These are phyloP conservation scores for Abrostola tripartita DNA, from an alignment of 2,888 invertebrate species.

Conservation along the genomic window DNA sequence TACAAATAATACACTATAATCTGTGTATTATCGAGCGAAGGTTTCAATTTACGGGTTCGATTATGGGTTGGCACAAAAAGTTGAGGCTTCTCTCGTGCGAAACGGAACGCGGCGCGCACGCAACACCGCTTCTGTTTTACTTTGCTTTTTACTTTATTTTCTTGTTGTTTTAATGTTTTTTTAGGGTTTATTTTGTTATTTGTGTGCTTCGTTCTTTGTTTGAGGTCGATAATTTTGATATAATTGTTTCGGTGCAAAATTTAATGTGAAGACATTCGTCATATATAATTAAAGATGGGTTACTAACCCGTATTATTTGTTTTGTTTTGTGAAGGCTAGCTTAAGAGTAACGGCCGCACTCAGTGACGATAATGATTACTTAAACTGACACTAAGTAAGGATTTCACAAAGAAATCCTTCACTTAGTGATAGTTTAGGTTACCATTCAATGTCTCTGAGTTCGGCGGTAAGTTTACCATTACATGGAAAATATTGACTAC, in stretches of 20 bases:
- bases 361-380: no score
- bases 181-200: conserved; percentile 11
- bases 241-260: background rate
- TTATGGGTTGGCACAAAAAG: conserved; percentile 72
- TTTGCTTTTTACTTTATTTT: conserved; percentile 56
- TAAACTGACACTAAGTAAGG: no score
- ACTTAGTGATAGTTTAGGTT: no score
- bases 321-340: no score
- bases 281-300: no score
- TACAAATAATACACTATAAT: conserved; percentile 62
- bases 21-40: conserved; percentile 65
- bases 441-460: no score
- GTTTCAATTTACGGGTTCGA: conserved; percentile 79
- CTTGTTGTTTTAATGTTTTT: conserved; percentile 33
- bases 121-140: conserved; percentile 68
- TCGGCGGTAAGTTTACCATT: no score
- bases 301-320: no score
- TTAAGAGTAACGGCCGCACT: no score
- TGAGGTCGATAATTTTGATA: conserved; percentile 8
- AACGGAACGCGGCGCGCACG: conserved; percentile 78
- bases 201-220: conserved; percentile 9
- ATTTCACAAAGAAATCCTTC: no score
- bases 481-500: no score
- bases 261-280: no score
- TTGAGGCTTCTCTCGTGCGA: conserved; percentile 74